Evolutionary conservation across 2,888 invertebrate species (phyloP).

Genomic region (Caenorhabditis plicata): DNA sequence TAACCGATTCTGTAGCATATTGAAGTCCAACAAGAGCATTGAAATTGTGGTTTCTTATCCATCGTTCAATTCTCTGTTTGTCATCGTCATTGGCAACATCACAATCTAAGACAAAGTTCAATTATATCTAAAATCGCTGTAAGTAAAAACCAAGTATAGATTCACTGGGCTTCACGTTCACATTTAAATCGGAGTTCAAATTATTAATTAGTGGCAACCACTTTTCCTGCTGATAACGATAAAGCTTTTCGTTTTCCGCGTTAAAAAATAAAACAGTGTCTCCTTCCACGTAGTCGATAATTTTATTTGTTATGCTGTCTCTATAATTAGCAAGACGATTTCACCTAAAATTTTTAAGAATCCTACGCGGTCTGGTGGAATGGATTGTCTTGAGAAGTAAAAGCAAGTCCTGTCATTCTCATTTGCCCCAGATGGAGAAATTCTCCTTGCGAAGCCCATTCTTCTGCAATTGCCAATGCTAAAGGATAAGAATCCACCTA

Average conservation of each 20-base stretch:
- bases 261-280: slow-evolving; percentile 68
- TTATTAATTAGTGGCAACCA: slow-evolving; percentile 82
- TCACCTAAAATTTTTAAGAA: not conserved
- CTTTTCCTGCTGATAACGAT: slow-evolving; percentile 76
- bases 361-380: slow-evolving; percentile 73
- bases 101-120: too few relatives aligned
- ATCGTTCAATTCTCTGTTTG: slow-evolving; percentile 72
- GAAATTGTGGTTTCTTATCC: slow-evolving; percentile 81
- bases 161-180: slow-evolving; percentile 26
- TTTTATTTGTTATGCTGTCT: slow-evolving; percentile 68
- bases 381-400: slow-evolving; percentile 90
- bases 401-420: slow-evolving; percentile 81
- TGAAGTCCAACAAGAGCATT: slow-evolving; percentile 76
- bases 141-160: slow-evolving; percentile 33
- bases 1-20: slow-evolving; percentile 42
- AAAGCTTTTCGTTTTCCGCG: slow-evolving; percentile 74
- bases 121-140: not conserved
- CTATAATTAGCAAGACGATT: slow-evolving; percentile 26
- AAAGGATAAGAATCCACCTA: slow-evolving; percentile 74
- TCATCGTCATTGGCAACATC: slow-evolving; percentile 35
- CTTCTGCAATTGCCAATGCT: slow-evolving; percentile 87
- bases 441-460: slow-evolving; percentile 87
- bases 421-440: slow-evolving; percentile 56
- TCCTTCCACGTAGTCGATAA: slow-evolving; percentile 75
- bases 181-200: slow-evolving; percentile 40